Base-by-base conservation (phyloP, 1,140 invertebrate species). In the Camponotus floridanus region DNA sequence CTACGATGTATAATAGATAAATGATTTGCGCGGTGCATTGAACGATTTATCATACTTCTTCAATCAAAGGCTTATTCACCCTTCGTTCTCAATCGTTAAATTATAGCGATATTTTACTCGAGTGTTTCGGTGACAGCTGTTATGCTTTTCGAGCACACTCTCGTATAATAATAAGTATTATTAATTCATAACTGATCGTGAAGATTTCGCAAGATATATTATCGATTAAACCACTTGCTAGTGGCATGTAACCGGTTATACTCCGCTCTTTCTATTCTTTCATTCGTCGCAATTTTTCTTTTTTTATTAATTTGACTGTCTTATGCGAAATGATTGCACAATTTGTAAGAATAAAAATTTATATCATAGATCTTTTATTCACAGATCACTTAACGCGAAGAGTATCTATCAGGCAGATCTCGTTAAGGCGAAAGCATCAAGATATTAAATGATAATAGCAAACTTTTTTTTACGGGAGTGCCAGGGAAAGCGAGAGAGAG, bases 31-130 rank as follows among this genome's bases (percentile, higher is more conserved):
- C 39, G 36, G 18, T 71, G 8, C 36, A 81, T 71, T 81, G 51
- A 59, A 73, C 39, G 55, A 83, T 83, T 83, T 74, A 83, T 83
- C 68, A 36, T 26, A 39, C 39, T 61, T 61, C 48, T 61, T 81
- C 51, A 11, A 48, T 74, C 68, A 33, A 11, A 59, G 13, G 18
- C 55, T 83, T 61, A 73, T 73, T 81, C 67, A 73, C 51, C 55
- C 70, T 57, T 42, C 5, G 13, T 73, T 39, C 39, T 73, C 51
- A 39, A 36, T 45, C 18, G 9, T 9, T 61, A 45, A 59, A 61
- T 21, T 2, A 1, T 7, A n/a, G 4, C 3, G 42, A 4, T 18
- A 18, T 1, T 42, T 51, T 21, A 15, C 2, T 15, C 1, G 15
- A n/a, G 11, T 8, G 21, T 78, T 78, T 78, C 13, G 59, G 26